Evolutionary conservation across 2,888 invertebrate genomes (phyloP).

Genomic region (Leptinotarsa rubiginosa): DNA sequence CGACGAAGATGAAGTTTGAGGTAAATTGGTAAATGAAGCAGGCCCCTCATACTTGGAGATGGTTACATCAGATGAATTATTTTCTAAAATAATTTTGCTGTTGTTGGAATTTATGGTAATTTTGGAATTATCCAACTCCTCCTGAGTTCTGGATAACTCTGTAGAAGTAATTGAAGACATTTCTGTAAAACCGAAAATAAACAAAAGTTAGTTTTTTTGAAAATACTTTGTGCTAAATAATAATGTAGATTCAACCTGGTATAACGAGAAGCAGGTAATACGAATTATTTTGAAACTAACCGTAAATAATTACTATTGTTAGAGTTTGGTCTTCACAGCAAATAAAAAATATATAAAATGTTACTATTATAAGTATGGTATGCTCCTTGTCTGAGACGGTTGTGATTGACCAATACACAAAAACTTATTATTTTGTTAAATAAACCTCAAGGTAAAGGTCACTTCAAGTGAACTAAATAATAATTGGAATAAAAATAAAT

Average conservation of each 20-base stretch:
- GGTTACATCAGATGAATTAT: constrained; percentile 52
- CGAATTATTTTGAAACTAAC: constrained; percentile 9
- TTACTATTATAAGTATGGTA: constrained; percentile 40
- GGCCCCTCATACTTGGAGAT: constrained; percentile 51
- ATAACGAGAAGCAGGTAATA: constrained; percentile 13
- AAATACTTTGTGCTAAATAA: constrained; percentile 25
- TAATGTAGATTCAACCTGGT: constrained; percentile 26
- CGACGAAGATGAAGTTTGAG: constrained; percentile 47
- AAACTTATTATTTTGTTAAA: constrained; percentile 44
- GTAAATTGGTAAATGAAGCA: constrained; percentile 37
- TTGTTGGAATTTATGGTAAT: constrained; percentile 45
- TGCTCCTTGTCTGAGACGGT: constrained; percentile 48
- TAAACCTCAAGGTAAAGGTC: constrained; percentile 43
- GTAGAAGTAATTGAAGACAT: constrained; percentile 55
- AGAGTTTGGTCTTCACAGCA: constrained; percentile 17
- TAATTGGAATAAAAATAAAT: constrained; percentile 48
- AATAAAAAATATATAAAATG: constrained; percentile 37
- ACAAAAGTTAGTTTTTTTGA: constrained; percentile 45
- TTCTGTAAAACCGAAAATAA: constrained; percentile 54
- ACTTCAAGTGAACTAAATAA: constrained; percentile 32
- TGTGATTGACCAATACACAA: constrained; percentile 45
- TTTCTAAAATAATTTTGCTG: constrained; percentile 52
- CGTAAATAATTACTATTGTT: constrained; percentile 28
- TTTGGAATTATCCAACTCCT: constrained; percentile 46
- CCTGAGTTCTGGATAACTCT: constrained; percentile 44